Conservation (phyloP, 2,113 vertebrate genomes). For the Vulpes vulpes region DNA sequence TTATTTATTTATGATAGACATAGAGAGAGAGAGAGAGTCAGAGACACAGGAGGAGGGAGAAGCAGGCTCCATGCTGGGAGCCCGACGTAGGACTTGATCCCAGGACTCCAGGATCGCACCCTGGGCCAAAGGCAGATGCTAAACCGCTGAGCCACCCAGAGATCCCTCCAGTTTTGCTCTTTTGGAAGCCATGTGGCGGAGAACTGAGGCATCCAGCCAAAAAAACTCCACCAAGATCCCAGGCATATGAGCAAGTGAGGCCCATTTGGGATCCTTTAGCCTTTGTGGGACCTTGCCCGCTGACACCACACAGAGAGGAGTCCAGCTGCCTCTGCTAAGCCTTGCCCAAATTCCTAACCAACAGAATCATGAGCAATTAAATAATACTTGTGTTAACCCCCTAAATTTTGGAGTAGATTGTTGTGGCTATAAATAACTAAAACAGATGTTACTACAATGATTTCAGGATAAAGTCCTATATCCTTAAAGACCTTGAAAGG, state of each 20-base stretch:
- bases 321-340: neutral
- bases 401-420: conserved; percentile 25
- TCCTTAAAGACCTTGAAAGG: neutral
- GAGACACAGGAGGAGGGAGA: no score
- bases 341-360: conserved; percentile 18
- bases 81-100: no score
- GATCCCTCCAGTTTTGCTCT: neutral
- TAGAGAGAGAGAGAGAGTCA: no score
- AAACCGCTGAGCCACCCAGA: no score
- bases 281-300: neutral
- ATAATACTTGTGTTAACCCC: neutral
- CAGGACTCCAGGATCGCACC: no score
- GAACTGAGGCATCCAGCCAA: neutral
- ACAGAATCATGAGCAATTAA: neutral
- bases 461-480: neutral
- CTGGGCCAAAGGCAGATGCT: no score
- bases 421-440: conserved; percentile 17
- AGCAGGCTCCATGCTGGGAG: no score
- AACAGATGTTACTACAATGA: neutral
- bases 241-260: neutral
- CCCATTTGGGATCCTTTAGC: neutral
- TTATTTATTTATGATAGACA: no score
- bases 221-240: neutral
- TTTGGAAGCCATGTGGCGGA: neutral
- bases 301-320: neutral